Evolutionary conservation across 1,140 invertebrate genomes (phyloP), one percentile per base, ranked within the genome.

Genomic region (Zaprionus taronus): DNA sequence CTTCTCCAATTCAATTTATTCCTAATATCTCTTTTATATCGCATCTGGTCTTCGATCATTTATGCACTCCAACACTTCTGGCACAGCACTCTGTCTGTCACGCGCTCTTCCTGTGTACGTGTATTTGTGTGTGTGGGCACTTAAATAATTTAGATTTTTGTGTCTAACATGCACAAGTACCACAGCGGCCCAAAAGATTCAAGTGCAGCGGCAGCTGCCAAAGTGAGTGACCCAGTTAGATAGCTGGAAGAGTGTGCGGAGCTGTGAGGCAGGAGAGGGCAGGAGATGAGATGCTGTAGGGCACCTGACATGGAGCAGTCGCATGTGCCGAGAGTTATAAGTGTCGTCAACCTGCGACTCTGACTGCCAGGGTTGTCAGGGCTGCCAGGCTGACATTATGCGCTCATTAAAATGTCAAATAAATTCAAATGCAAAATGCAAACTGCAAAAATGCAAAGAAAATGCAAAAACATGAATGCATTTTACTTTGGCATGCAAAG

Each of bases 141-240:
- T 89, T 89, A 89, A 89, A 89, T 89, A 90, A 90, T 90, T 90
- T 90, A 90, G 79, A 90, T 90, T 90, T 90, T 90, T 90, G 85
- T 90, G 85, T 90, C 85, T 90, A 90, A 90, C 85, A 90, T 90
- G 86, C 85, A 90, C 81, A 90, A 90, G 81, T 90, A 76, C 85
- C 79, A 77, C 81, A 90, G 73, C 80, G 85, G 84, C 84, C 85
- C 81, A 87, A 87, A 86, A 89, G 81, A 90, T 85, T 90, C 85
- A 90, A 90, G 85, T 85, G 85, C 85, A 87, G 36, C 63, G 55
- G 66, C 68, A 65, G 81, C 75, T 78, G 70, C 77, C 80, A 90
- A 87, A 90, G 77, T 77, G 77, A 90, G 85, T 90, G 85, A 90
- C 85, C 85, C 76, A 90, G 85, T 90, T 90, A 81, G 68, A 55